Conservation (phyloP, 1,140 invertebrate genomes). For the Zaprionus davidi region DNA sequence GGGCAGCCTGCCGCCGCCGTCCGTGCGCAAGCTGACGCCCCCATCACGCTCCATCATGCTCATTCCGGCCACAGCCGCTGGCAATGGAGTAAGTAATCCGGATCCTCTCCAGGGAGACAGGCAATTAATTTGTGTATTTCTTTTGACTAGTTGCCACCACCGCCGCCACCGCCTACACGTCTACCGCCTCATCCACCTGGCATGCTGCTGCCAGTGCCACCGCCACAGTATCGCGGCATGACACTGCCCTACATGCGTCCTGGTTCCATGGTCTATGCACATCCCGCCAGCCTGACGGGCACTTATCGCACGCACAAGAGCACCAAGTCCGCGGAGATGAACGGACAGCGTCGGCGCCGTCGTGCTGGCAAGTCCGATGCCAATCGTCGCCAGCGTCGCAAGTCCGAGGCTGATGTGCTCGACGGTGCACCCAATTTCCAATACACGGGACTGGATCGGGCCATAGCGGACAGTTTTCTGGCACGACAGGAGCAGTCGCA, state of each 20-base stretch:
- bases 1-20: slow-evolving; percentile 55
- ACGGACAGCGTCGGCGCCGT: slow-evolving; percentile 65
- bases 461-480: slow-evolving; percentile 79
- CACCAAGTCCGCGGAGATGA: slow-evolving; percentile 70
- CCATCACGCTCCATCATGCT: slow-evolving; percentile 71
- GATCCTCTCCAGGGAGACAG: neutral
- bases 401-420: slow-evolving; percentile 76
- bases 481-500: slow-evolving; percentile 78
- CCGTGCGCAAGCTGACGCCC: slow-evolving; percentile 62
- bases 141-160: slow-evolving; percentile 39
- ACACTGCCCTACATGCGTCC: slow-evolving; percentile 71
- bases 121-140: neutral
- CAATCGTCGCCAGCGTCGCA: slow-evolving; percentile 77
- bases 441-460: slow-evolving; percentile 75
- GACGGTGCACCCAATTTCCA: slow-evolving; percentile 74
- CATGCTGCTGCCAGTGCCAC: slow-evolving; percentile 49
- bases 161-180: slow-evolving; percentile 62
- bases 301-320: slow-evolving; percentile 78
- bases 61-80: slow-evolving; percentile 65
- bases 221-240: slow-evolving; percentile 67
- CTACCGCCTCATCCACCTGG: slow-evolving; percentile 59
- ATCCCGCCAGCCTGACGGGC: slow-evolving; percentile 60
- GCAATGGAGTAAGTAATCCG: slow-evolving; percentile 53
- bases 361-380: slow-evolving; percentile 66
- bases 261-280: slow-evolving; percentile 62